A percentile compares a stretch with the other conserved stretches of the same genome.
phyloP scores from a whole-genome alignment of 2,888 invertebrate genomes.

The Allolobophora icterica region DNA sequence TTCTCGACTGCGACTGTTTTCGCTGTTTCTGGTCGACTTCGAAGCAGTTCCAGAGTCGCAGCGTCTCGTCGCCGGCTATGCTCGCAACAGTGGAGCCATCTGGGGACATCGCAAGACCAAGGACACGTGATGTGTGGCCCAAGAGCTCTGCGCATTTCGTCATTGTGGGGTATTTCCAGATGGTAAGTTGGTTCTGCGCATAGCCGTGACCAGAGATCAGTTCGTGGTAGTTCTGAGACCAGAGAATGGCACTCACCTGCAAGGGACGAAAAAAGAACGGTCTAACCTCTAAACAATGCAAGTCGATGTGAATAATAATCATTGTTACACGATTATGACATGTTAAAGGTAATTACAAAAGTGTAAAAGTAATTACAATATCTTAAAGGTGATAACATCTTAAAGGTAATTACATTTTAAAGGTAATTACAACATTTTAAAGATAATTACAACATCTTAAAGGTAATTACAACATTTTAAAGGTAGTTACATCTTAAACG shows the following conservation, averaged over 20 bases:
- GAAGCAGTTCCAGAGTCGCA: slow-evolving; percentile 95
- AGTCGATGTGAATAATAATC: not conserved
- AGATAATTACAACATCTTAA: too few species aligned
- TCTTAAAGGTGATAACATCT: too few species aligned
- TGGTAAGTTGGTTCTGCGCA: slow-evolving; percentile 89
- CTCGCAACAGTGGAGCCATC: slow-evolving; percentile 91
- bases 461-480: too few species aligned
- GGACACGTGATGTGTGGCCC: slow-evolving; percentile 87
- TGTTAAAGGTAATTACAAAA: not conserved
- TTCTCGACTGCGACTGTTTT: not conserved
- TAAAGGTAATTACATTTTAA: too few species aligned
- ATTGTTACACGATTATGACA: not conserved
- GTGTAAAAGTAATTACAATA: too few species aligned
- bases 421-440: too few species aligned
- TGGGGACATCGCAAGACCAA: slow-evolving; percentile 90
- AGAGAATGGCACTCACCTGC: slow-evolving; percentile 85
- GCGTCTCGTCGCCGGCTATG: slow-evolving; percentile 94
- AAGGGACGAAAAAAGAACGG: not conserved
- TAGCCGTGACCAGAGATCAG: slow-evolving; percentile 94
- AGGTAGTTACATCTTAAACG: too few species aligned
- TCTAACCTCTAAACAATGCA: not conserved
- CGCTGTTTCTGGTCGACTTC: slow-evolving; percentile 43
- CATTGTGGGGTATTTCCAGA: slow-evolving; percentile 97
- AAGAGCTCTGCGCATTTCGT: slow-evolving; percentile 72
- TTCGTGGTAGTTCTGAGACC: slow-evolving; percentile 92